Conservation (phyloP, 1,140 invertebrate genomes). For the Conus betulinus region DNA sequence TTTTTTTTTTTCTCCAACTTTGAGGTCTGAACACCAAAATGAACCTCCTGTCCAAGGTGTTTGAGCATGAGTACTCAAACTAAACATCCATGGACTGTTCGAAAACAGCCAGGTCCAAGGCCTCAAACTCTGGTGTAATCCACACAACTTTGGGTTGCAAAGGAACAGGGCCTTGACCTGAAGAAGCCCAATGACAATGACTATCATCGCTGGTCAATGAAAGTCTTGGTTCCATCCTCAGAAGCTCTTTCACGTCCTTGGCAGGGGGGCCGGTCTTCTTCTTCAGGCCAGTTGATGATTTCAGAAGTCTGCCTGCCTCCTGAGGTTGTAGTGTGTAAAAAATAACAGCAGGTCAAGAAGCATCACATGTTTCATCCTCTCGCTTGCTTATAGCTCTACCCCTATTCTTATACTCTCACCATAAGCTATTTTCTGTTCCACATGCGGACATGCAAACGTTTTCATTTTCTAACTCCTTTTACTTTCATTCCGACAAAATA, state of each 20-base stretch:
- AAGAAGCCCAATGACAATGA: conserved; percentile 96
- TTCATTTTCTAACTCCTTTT: too few relatives aligned
- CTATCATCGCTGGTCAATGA: conserved; percentile 88
- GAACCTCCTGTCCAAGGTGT: too few relatives aligned
- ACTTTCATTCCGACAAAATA: too few relatives aligned
- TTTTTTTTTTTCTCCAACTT: too few relatives aligned
- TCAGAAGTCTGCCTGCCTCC: conserved; percentile 94
- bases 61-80: too few relatives aligned
- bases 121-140: too few relatives aligned
- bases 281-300: conserved; percentile 93
- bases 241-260: conserved; percentile 83
- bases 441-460: too few relatives aligned
- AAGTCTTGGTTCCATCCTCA: conserved; percentile 90
- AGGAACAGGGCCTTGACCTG: conserved; percentile 75
- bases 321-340: conserved; percentile 63
- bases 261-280: conserved; percentile 97
- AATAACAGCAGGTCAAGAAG: neutral
- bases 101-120: too few relatives aligned
- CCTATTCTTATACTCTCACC: neutral
- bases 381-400: neutral
- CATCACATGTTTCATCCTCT: neutral
- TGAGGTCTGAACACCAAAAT: too few relatives aligned
- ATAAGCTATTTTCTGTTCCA: neutral
- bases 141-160: too few relatives aligned
- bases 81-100: too few relatives aligned